These are phyloP conservation scores for Cosmorhoe ocellata DNA, from an alignment of 2,888 invertebrate genomes.

Conservation along the genomic window DNA sequence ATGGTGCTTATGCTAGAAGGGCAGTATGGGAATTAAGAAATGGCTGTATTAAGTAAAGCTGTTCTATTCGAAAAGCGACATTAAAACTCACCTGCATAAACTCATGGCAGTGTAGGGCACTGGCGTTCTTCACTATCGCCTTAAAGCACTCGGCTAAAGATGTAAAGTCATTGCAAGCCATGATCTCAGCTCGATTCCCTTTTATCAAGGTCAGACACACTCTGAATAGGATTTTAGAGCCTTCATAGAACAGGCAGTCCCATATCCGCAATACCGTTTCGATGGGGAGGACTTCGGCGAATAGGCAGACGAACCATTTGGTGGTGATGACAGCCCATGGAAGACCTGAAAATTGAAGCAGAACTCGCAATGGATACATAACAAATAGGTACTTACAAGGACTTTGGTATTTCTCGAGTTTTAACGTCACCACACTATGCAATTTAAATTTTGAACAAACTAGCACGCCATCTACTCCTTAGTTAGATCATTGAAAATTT, in stretches of 20 bases:
- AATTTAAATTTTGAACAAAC: too few relatives aligned
- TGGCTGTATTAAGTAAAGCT: too few relatives aligned
- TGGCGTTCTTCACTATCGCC: conserved; percentile 89
- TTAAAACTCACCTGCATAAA: conserved; percentile 93
- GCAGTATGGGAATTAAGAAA: too few relatives aligned
- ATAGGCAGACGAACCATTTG: conserved; percentile 98
- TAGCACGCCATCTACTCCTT: too few relatives aligned
- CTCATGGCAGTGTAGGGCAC: conserved; percentile 92
- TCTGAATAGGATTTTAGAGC: conserved; percentile 95
- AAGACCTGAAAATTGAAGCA: conserved; percentile 78
- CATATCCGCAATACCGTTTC: conserved; percentile 97
- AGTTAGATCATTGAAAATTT: too few relatives aligned
- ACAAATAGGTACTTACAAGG: too few relatives aligned
- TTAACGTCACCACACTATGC: too few relatives aligned
- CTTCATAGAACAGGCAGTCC: conserved; percentile 98
- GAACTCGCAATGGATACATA: too few relatives aligned
- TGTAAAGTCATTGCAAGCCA: conserved; percentile 91
- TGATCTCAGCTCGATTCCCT: conserved; percentile 86
- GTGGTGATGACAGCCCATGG: conserved; percentile 96
- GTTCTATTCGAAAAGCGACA: too few relatives aligned
- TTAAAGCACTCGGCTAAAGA: conserved; percentile 92
- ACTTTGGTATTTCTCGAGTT: too few relatives aligned
- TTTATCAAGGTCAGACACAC: conserved; percentile 93
- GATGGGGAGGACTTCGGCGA: conserved; percentile 95
- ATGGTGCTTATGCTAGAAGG: too few relatives aligned